These are phyloP conservation scores for Parus major DNA, from an alignment of 2,113 vertebrate species.

Conservation along the genomic window DNA sequence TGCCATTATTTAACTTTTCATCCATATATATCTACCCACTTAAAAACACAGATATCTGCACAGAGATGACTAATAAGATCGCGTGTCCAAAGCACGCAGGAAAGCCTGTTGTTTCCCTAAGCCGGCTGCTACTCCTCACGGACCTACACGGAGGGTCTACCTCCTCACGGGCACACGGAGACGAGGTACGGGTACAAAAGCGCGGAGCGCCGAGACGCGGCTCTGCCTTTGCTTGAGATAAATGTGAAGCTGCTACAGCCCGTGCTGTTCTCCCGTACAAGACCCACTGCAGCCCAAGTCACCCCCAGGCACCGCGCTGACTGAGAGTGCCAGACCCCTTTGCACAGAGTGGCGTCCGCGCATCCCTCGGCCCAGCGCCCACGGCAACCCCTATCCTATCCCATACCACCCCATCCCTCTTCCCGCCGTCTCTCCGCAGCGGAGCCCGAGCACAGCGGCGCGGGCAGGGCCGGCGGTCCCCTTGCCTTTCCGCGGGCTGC, in stretches of 20 bases:
- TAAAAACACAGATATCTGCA: rapidly evolving
- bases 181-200: rapidly evolving
- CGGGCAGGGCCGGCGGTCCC: not conserved
- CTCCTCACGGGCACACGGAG: not conserved
- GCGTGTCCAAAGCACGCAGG: not conserved
- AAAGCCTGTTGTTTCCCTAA: not conserved
- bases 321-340: not conserved
- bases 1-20: rapidly evolving
- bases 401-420: not conserved
- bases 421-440: not conserved
- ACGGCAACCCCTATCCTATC: no score
- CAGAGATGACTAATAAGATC: rapidly evolving
- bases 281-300: rapidly evolving
- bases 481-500: not conserved
- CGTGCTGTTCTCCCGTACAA: rapidly evolving
- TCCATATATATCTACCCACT: rapidly evolving
- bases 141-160: not conserved
- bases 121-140: not conserved
- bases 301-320: not conserved
- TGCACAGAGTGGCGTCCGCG: rapidly evolving
- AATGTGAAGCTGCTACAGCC: rapidly evolving
- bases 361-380: not conserved
- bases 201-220: not conserved
- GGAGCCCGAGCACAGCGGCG: not conserved
- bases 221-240: not conserved